Base-by-base conservation (phyloP, 2,888 invertebrate genomes). In the Drosophila acutilabella region DNA sequence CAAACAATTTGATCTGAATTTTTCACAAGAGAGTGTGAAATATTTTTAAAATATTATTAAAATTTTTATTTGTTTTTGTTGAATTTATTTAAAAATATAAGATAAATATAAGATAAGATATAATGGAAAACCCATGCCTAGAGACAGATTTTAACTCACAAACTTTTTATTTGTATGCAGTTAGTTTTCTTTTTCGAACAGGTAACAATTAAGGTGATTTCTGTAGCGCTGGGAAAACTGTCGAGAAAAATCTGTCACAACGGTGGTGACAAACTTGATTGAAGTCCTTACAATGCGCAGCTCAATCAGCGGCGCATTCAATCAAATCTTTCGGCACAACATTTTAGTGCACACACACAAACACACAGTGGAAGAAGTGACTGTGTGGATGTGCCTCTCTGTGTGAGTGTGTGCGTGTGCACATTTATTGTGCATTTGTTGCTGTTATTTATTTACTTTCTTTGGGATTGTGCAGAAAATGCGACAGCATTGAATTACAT, bases 241-340 rank as follows among this genome's bases (percentile, higher is more conserved):
- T 11, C 23, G 26, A 20, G 0, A 14, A 54, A 65, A 40, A 36
- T 13, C 54, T 42, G 58, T 18, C 57, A 60, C 54, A 68, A 72
- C 60, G 48, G 68, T 45, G 58, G 36, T 42, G 68, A 56, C 68
- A 77, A 64, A 60, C 48, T 64, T 58, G 58, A 57, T 77, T 66
- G 45, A 70, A 61, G 54, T 44, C 48, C 71, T 78, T 47, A 64
- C 51, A 67, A 78, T 74, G 52, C 74, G 69, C 66, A 64, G 41
- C 83, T 87, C 83, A 83, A 83, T 83, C 83, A 81, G 77, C 66
- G 60, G 67, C 64, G 57, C 81, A 81, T 82, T 82, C 81, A 82
- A 77, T 79, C 74, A 77, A 82, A 82, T 74, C 66, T 73, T 73
- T 64, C 66, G 65, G 57, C 65, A 61, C 74, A 74, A 66, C 51